Evolutionary conservation across 2,113 vertebrate species (phyloP).

Genomic region (Ploceus nigricollis): DNA sequence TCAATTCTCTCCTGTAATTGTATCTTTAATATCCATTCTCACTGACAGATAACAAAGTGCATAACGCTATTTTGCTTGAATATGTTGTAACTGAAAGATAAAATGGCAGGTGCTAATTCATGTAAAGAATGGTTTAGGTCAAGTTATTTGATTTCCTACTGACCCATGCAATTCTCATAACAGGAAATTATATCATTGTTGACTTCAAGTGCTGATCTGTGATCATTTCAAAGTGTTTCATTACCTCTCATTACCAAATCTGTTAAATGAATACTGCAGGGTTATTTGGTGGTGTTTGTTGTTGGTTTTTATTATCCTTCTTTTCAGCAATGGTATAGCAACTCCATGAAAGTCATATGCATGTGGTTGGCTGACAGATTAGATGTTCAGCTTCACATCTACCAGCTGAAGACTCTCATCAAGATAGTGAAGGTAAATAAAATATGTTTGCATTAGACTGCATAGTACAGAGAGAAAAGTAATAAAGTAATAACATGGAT

Average conservation of each 20-base stretch:
- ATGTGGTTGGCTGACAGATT: constrained; percentile 93
- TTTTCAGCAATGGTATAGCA: constrained; percentile 93
- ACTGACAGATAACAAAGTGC: constrained; percentile 50
- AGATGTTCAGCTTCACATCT: constrained; percentile 94
- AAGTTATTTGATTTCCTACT: constrained; percentile 73
- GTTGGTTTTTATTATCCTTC: not conserved
- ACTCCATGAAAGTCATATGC: constrained; percentile 87
- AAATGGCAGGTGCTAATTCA: constrained; percentile 71
- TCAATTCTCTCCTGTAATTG: constrained; percentile 30
- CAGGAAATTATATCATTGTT: constrained; percentile 79
- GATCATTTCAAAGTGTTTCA: constrained; percentile 75
- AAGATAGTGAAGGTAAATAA: constrained; percentile 94
- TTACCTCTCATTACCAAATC: constrained; percentile 78
- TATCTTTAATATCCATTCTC: constrained; percentile 65
- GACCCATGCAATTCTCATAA: constrained; percentile 76
- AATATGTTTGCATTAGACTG: not conserved
- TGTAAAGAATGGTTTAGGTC: constrained; percentile 73
- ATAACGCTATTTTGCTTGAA: constrained; percentile 66
- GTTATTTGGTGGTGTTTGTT: not conserved
- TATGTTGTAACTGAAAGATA: constrained; percentile 65
- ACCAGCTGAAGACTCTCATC: constrained; percentile 97
- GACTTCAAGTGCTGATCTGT: constrained; percentile 78
- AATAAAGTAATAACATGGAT: not conserved
- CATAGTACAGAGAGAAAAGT: not conserved
- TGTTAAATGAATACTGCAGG: constrained; percentile 75